Evolutionary conservation across 92 coral and sea anemone species (phyloP).

Genomic region (Chrysogorgia sp.): DNA sequence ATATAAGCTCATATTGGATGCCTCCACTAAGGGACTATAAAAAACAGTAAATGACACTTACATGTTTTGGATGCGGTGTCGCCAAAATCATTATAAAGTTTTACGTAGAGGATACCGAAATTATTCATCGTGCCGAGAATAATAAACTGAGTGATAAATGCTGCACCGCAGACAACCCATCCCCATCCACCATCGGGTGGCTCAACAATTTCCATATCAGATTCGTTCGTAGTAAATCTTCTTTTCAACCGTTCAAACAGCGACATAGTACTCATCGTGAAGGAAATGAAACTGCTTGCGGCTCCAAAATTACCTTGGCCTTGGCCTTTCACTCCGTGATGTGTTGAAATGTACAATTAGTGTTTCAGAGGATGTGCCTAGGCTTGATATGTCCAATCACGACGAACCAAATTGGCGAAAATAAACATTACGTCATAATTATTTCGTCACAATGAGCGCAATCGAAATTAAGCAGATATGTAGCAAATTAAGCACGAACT

Average conservation of each 20-base stretch:
- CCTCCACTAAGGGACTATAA: too few species aligned
- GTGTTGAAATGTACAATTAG: neutral
- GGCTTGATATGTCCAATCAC: too few species aligned
- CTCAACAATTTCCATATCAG: conserved; percentile 55
- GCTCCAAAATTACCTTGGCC: neutral
- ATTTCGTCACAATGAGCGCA: too few species aligned
- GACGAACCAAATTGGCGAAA: too few species aligned
- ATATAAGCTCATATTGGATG: neutral
- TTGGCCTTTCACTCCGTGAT: neutral
- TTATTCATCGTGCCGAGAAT: conserved; percentile 98
- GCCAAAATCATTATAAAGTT: conserved; percentile 72
- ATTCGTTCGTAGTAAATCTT: conserved; percentile 66
- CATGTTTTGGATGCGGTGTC: conserved; percentile 77
- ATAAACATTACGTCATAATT: too few species aligned
- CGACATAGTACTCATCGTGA: neutral
- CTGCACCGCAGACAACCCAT: conserved; percentile 90
- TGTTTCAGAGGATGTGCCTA: neutral
- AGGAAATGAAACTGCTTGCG: neutral
- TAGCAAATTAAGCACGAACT: too few species aligned
- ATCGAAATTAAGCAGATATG: too few species aligned
- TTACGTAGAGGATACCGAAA: conserved; percentile 88
- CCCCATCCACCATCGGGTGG: conserved; percentile 99
- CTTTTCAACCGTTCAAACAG: conserved; percentile 47
- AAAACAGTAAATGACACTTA: conserved; percentile 28
- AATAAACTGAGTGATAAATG: conserved; percentile 86